Base-by-base conservation (phyloP, 1,140 invertebrate genomes). In the Drosophila subpulchrella region DNA sequence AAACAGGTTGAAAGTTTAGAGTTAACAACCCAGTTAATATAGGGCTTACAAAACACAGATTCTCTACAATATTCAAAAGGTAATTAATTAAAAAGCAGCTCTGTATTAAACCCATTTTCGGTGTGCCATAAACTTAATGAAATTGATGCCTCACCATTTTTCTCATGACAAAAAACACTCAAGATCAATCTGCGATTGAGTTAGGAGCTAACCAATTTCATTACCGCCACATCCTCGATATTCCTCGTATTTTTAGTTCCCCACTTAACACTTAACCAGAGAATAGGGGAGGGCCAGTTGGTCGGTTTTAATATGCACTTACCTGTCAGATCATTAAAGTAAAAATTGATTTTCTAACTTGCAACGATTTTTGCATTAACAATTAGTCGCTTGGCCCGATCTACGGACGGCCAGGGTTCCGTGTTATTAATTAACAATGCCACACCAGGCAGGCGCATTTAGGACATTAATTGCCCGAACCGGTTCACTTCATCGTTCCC, bases 341-440 rank as follows among this genome's bases (percentile, higher is more conserved):
- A 89, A 89, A 89, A 89, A 89, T 89, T 89, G 84, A 89, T 89
- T 89, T 89, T 89, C 85, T 89, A 89, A 89, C 84, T 84, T 81
- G 84, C 81, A 89, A 89, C 84, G 84, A 89, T 89, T 89, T 89
- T 89, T 89, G 84, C 84, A 89, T 89, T 89, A 89, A 89, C 85
- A 89, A 88, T 88, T 89, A 89, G 68, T 63, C 55, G 50, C 24
- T 27, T 32, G 41, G 17, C 46, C 20, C 24, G 57, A 11, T 36
- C 17, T 10, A 6, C 32, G 24, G 10, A 4, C 27, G 36, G 36
- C 30, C 17, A 15, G 38, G 41, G 44, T 11, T 67, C 68, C 58
- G 79, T 78, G 85, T 86, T 88, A 89, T 89, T 89, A 89, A 89
- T 89, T 89, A 89, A 90, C 84, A 89, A 89, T 89, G 85, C 84